Percentiles rank a stretch among this genome's conserved stretches.
Conservation (phyloP, 35 echinoderm and acorn worm genomes). For the Ophiothrix spiculata region DNA sequence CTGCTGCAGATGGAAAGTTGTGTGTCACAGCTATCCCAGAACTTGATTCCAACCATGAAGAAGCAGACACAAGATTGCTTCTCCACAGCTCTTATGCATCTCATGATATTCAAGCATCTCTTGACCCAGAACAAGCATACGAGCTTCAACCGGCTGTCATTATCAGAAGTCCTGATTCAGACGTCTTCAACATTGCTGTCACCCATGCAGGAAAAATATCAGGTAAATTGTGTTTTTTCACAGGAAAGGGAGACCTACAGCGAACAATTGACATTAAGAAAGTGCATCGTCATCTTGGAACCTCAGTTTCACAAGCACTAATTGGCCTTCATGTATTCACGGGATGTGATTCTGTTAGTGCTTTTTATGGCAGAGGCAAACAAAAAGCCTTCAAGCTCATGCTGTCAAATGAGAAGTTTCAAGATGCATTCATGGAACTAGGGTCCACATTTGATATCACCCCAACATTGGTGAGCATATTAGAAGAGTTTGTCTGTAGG, state of each 20-base stretch:
- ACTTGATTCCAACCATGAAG: slow-evolving; percentile 42
- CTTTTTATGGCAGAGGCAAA: slow-evolving; percentile 37
- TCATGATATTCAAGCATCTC: not conserved
- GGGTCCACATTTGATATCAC: not conserved
- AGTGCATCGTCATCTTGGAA: slow-evolving; percentile 9
- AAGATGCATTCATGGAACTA: not conserved
- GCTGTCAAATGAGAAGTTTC: not conserved
- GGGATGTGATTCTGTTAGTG: slow-evolving; percentile 22
- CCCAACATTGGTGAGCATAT: not conserved
- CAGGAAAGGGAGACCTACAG: not conserved
- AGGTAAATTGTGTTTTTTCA: not conserved
- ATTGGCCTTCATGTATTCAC: slow-evolving; percentile 32
- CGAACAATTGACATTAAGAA: not conserved
- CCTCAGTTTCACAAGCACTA: not conserved
- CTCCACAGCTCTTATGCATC: slow-evolving; percentile 35
- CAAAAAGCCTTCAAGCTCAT: slow-evolving; percentile 21
- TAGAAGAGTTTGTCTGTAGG: slow-evolving; percentile 26
- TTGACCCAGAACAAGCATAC: not conserved
- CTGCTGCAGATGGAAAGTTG: not conserved
- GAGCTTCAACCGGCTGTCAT: not conserved
- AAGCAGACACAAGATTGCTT: slow-evolving; percentile 61
- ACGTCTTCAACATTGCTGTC: slow-evolving; percentile 29
- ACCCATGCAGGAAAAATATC: not conserved
- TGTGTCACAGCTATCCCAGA: slow-evolving; percentile 16
- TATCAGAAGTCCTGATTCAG: slow-evolving; percentile 40